Conservation (phyloP, 2,797 vertebrate genomes). For the Gila robusta region DNA sequence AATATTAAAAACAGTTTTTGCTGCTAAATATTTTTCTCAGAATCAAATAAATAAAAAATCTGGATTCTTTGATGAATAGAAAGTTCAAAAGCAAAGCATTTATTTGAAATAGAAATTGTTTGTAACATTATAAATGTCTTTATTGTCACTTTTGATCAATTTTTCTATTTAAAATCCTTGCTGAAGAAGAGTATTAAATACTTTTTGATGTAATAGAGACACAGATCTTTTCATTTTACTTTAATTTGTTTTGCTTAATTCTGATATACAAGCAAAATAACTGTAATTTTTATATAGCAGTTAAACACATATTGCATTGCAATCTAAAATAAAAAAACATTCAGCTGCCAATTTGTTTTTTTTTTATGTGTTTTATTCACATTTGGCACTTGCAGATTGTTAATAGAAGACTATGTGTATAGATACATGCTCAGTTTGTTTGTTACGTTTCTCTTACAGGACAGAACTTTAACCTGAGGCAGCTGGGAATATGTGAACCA, state of each 20-base stretch:
- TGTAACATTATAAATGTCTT: neutral
- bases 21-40: neutral
- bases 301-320: neutral
- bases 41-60: neutral
- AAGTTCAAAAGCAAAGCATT: neutral
- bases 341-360: neutral
- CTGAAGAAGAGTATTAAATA: neutral
- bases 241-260: neutral
- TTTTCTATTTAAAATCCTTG: neutral
- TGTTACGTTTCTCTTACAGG: constrained; percentile 75
- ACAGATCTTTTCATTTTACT: neutral
- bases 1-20: neutral
- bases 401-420: neutral
- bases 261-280: neutral
- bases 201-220: neutral
- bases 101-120: neutral
- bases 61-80: neutral
- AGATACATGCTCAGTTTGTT: neutral
- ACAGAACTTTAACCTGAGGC: constrained; percentile 96
- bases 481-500: constrained; percentile 98
- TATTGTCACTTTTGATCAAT: neutral
- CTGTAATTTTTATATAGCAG: neutral
- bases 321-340: no score
- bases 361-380: neutral
- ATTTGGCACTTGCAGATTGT: neutral